Percentiles rank a stretch among this genome's conserved stretches.
phyloP scores from a whole-genome alignment of 2,888 invertebrate species.

The Danaus chrysippus region DNA sequence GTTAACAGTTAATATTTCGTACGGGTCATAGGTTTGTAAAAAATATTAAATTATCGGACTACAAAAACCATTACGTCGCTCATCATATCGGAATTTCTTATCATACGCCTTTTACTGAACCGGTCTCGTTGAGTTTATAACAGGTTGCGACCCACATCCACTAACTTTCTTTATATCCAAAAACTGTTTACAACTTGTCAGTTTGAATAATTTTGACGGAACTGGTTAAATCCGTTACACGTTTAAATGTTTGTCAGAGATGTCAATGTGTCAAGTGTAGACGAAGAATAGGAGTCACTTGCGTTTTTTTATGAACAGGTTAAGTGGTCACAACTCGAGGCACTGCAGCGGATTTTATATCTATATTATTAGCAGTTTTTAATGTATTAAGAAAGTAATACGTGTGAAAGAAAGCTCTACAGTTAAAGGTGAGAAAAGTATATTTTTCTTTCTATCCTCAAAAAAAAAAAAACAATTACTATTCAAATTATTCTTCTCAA shows the following conservation, averaged over 20 bases:
- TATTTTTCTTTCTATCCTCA: too few relatives aligned
- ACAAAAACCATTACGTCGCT: conserved; percentile 3
- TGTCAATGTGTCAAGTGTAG: conserved; percentile 23
- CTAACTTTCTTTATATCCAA: conserved; percentile 61
- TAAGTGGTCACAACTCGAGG: too few relatives aligned
- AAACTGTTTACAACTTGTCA: conserved; percentile 37
- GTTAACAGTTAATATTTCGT: conserved; percentile 3
- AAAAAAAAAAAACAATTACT: too few relatives aligned
- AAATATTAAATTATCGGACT: conserved; percentile 3
- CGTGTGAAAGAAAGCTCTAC: too few relatives aligned
- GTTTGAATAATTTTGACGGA: conserved; percentile 27
- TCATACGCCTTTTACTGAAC: conserved; percentile 38
- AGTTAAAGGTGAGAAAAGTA: too few relatives aligned
- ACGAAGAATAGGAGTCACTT: background rate
- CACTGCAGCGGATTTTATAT: too few relatives aligned
- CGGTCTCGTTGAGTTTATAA: conserved; percentile 57
- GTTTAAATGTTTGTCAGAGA: background rate
- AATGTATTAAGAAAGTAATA: too few relatives aligned
- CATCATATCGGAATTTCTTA: conserved; percentile 40
- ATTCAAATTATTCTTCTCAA: too few relatives aligned
- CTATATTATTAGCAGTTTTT: too few relatives aligned
- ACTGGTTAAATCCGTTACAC: conserved; percentile 25
- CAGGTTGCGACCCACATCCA: conserved; percentile 67
- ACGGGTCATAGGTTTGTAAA: conserved; percentile 3
- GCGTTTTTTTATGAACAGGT: too few relatives aligned